Evolutionary conservation across 2,113 vertebrate genomes (phyloP).

Genomic region (Lepus europaeus): DNA sequence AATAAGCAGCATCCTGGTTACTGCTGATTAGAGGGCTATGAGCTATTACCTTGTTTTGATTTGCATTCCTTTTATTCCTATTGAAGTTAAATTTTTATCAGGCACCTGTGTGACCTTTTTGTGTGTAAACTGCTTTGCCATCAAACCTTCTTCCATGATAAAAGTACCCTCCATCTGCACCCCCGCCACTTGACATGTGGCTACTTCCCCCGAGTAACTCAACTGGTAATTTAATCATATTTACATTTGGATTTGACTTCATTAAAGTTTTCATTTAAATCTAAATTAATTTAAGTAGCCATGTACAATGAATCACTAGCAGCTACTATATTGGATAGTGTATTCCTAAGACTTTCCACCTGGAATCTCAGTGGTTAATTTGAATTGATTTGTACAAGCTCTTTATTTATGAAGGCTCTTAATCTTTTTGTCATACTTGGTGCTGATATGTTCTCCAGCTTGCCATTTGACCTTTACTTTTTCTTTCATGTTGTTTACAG

Average conservation of each 20-base stretch:
- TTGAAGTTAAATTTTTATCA: not conserved
- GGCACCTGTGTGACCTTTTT: not conserved
- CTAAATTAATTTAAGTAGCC: not conserved
- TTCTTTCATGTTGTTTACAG: conserved; percentile 52
- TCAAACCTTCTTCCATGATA: not conserved
- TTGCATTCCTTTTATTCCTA: not conserved
- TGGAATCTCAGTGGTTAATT: not conserved
- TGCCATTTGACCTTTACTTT: conserved; percentile 77
- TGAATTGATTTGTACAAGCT: not conserved
- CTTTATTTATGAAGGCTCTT: not conserved
- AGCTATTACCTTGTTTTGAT: not conserved
- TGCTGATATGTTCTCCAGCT: not conserved
- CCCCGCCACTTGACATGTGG: not conserved
- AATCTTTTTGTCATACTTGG: not conserved
- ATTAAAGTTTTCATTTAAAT: not conserved
- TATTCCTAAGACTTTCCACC: not conserved
- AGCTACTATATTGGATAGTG: not conserved
- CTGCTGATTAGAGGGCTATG: not conserved
- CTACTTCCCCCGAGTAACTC: not conserved
- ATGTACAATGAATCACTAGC: not conserved
- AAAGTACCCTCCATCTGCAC: no score
- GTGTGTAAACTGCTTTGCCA: not conserved
- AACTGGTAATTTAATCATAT: not conserved
- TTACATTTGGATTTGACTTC: not conserved
- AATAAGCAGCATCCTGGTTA: not conserved